These are phyloP conservation scores for Petrocephalus sullivani DNA, from an alignment of 2,797 vertebrate species.

Conservation along the genomic window DNA sequence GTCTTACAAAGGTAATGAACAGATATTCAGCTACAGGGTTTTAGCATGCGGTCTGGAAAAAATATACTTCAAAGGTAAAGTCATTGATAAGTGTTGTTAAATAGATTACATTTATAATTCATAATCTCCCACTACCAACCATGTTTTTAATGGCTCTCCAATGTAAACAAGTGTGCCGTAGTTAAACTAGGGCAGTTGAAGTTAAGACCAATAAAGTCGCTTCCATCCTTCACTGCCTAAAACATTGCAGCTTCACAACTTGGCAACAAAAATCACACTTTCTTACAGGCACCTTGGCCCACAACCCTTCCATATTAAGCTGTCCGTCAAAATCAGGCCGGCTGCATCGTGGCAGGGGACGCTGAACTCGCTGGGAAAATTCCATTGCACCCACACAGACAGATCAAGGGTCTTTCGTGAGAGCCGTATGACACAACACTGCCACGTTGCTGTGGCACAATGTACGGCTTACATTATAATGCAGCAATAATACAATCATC, in stretches of 20 bases:
- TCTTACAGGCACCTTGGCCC: background rate
- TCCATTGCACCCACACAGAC: background rate
- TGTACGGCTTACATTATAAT: background rate
- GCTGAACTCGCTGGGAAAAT: background rate
- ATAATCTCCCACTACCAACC: background rate
- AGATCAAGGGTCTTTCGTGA: background rate
- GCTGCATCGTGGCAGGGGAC: background rate
- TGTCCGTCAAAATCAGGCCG: conserved; percentile 5
- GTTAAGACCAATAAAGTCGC: background rate
- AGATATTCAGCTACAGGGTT: background rate
- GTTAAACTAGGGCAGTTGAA: background rate
- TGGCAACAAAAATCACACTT: conserved; percentile 3
- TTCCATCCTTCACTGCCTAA: background rate
- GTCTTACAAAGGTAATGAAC: background rate
- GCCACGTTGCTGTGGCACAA: background rate
- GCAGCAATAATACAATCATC: background rate
- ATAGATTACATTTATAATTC: background rate
- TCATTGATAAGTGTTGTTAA: background rate
- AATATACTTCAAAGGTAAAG: background rate
- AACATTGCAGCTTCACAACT: background rate
- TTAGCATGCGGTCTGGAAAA: background rate
- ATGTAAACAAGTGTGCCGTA: background rate
- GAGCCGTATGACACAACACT: background rate
- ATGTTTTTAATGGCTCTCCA: background rate
- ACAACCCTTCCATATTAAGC: background rate